phyloP scores from a whole-genome alignment of 2,113 vertebrate genomes.

The Uropsilus gracilis region DNA sequence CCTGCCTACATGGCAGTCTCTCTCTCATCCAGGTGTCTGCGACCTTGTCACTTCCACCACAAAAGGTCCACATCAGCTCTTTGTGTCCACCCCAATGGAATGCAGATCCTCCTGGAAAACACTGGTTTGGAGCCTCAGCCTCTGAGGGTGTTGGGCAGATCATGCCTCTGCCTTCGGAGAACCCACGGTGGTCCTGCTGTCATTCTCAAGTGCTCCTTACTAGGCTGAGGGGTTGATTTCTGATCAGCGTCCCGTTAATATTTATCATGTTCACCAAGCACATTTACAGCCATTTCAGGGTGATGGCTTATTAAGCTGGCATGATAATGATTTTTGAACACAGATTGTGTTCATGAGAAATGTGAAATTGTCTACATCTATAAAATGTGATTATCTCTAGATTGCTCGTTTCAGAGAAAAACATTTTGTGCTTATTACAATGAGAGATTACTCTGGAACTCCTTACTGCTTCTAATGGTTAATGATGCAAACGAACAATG shows the following conservation, averaged over 20 bases:
- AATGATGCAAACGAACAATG: constrained; percentile 70
- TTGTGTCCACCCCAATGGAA: not conserved
- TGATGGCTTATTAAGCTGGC: not conserved
- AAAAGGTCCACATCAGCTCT: not conserved
- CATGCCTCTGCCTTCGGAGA: too few relatives aligned
- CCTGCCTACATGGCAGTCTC: not conserved
- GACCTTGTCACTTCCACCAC: not conserved
- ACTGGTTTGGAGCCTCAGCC: not conserved
- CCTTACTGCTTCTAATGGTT: constrained; percentile 64
- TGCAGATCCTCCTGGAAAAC: constrained; percentile 1
- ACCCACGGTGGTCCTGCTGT: not conserved
- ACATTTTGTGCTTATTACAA: constrained; percentile 42
- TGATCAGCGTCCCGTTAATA: not conserved
- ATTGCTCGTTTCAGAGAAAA: constrained; percentile 72
- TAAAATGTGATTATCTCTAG: constrained; percentile 70
- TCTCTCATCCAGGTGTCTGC: not conserved
- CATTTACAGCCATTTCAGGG: constrained; percentile 43
- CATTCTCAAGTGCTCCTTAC: not conserved
- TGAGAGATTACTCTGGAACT: constrained; percentile 54
- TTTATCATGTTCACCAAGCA: constrained; percentile 25
- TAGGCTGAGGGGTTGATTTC: not conserved
- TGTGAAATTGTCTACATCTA: constrained; percentile 50
- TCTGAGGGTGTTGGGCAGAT: too few relatives aligned
- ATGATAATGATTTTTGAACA: constrained; percentile 26
- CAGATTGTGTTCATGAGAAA: constrained; percentile 58